A percentile compares a stretch with the other conserved stretches of the same genome.
These are phyloP conservation scores for Lasioglossum baleicum DNA, from an alignment of 1,140 invertebrate genomes.

Conservation along the genomic window DNA sequence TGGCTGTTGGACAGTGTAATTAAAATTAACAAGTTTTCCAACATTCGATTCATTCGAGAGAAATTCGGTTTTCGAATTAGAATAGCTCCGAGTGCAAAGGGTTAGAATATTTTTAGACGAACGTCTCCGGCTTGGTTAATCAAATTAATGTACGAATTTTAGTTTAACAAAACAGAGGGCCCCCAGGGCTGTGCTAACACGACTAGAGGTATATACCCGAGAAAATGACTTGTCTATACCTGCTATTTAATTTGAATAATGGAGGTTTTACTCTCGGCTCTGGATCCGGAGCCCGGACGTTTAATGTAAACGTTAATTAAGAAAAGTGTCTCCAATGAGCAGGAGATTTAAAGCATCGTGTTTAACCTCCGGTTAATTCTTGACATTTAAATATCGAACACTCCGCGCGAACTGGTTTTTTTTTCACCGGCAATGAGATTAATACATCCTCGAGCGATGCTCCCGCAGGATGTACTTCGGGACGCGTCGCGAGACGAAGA, in stretches of 20 bases:
- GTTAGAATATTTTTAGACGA: no score
- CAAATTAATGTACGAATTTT: not conserved
- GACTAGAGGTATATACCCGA: not conserved
- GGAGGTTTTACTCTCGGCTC: not conserved
- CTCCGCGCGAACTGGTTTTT: not conserved
- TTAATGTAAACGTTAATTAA: not conserved
- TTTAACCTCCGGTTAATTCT: not conserved
- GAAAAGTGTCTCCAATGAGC: not conserved
- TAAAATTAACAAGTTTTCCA: no score
- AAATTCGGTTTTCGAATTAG: no score
- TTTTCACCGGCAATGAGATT: not conserved
- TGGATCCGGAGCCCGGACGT: not conserved
- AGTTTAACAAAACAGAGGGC: no score
- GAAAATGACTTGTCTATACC: not conserved
- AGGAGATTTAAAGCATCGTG: not conserved
- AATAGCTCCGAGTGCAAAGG: no score
- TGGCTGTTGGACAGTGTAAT: no score
- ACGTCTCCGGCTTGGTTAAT: no score
- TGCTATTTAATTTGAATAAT: not conserved
- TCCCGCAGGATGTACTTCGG: not conserved
- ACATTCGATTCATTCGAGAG: no score
- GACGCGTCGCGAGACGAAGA: not conserved
- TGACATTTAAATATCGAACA: constrained; percentile 18
- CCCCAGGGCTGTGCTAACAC: no score
- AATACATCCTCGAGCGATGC: not conserved